phyloP scores from a whole-genome alignment of 2,797 vertebrate genomes.

The Onychomys leucogaster region DNA sequence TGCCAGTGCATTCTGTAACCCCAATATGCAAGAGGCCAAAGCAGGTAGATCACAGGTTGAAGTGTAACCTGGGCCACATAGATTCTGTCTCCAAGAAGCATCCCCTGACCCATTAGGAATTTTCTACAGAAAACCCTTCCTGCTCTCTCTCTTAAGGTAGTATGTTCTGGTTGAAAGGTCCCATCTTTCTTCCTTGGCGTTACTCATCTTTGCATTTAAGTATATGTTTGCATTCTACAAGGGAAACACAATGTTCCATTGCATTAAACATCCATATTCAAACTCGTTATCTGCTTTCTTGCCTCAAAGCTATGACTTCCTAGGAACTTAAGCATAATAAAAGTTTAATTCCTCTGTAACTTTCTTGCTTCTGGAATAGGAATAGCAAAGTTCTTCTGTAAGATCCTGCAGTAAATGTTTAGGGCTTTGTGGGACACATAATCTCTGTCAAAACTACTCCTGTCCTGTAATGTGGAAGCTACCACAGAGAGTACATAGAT shows the following conservation, averaged over 20 bases:
- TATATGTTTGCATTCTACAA: not conserved
- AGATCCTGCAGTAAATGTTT: not conserved
- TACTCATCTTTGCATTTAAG: not conserved
- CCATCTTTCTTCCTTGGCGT: not conserved
- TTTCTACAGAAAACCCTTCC: not conserved
- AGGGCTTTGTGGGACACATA: not conserved
- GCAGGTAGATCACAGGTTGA: not conserved
- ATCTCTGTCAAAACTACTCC: not conserved
- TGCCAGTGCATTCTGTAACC: not conserved
- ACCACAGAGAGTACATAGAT: not conserved
- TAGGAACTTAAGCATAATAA: constrained; percentile 38
- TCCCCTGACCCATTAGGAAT: not conserved
- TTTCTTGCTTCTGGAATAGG: not conserved
- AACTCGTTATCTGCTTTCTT: not conserved
- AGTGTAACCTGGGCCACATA: not conserved
- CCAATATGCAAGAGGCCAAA: not conserved
- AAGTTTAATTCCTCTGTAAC: not conserved
- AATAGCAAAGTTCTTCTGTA: constrained; percentile 6
- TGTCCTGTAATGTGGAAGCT: not conserved
- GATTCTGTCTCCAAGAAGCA: not conserved
- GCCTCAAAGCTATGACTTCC: not conserved
- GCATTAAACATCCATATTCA: not conserved
- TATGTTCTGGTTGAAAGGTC: not conserved
- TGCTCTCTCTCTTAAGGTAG: not conserved
- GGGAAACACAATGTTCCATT: constrained; percentile 28